Percentiles rank a stretch among this genome's conserved stretches.
phyloP scores from a whole-genome alignment of 2,888 invertebrate species.

The Machimus rusticus region DNA sequence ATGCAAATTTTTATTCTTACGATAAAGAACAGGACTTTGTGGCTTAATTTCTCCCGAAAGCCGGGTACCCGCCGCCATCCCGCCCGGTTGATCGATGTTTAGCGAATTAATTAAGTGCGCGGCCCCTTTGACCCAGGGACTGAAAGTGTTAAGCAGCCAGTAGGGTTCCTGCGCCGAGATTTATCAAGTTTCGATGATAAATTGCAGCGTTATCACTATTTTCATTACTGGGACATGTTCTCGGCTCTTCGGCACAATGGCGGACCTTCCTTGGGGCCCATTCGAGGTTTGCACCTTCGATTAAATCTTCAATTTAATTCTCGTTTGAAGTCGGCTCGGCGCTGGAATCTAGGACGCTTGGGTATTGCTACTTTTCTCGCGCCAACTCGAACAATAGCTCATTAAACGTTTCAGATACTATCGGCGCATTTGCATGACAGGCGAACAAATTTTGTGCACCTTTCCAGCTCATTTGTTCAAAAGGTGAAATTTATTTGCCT shows the following conservation, averaged over 20 bases:
- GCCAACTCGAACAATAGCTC: background rate
- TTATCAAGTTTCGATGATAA: background rate
- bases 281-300: background rate
- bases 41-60: constrained; percentile 15
- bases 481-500: constrained; percentile 1
- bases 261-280: background rate
- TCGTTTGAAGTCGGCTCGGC: background rate
- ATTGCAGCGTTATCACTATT: background rate
- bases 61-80: background rate
- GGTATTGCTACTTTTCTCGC: background rate
- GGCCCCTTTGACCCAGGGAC: constrained; percentile 4
- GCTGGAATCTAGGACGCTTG: background rate
- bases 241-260: background rate
- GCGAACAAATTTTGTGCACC: constrained; percentile 31
- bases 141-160: constrained; percentile 8
- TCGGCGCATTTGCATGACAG: constrained; percentile 15
- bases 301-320: background rate
- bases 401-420: constrained; percentile 12
- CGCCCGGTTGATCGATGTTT: constrained; percentile 18
- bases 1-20: constrained; percentile 33
- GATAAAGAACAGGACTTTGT: constrained; percentile 21
- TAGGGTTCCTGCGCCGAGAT: background rate
- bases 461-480: constrained; percentile 7
- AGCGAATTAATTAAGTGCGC: constrained; percentile 18
- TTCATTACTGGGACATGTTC: background rate